phyloP scores from a whole-genome alignment of 2,888 invertebrate species.

The Panzeria rudis region DNA sequence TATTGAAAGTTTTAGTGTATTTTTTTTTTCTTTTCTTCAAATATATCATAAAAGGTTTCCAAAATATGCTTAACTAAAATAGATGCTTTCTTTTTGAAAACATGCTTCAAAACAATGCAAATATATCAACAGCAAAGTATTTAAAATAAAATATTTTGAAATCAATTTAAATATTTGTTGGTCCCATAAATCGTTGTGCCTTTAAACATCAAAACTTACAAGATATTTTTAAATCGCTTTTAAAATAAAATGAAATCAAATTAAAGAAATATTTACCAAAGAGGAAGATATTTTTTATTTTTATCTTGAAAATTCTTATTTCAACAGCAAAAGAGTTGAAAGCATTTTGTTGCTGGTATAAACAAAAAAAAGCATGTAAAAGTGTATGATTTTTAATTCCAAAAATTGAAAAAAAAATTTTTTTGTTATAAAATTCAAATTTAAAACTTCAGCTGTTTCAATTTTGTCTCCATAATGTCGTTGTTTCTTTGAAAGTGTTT shows the following conservation, averaged over 20 bases:
- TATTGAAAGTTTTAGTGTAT: background rate
- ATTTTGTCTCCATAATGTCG: slow-evolving; percentile 69
- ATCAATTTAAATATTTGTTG: slow-evolving; percentile 61
- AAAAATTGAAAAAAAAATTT: slow-evolving; percentile 30
- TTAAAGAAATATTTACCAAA: slow-evolving; percentile 11
- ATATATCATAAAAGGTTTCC: too few species aligned
- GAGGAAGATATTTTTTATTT: slow-evolving; percentile 27
- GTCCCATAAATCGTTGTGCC: slow-evolving; percentile 39
- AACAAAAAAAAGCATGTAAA: too few species aligned
- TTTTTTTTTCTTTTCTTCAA: too few species aligned
- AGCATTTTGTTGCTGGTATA: background rate
- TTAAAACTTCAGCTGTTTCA: slow-evolving; percentile 69
- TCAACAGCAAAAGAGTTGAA: background rate
- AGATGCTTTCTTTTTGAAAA: too few species aligned
- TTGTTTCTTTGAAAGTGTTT: slow-evolving; percentile 33
- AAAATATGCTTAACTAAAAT: too few species aligned
- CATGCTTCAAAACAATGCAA: background rate
- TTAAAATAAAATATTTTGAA: slow-evolving; percentile 24
- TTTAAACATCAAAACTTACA: slow-evolving; percentile 4
- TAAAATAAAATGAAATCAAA: slow-evolving; percentile 15
- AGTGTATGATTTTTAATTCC: slow-evolving; percentile 45
- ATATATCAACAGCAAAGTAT: background rate
- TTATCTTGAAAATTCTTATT: slow-evolving; percentile 35
- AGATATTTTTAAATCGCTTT: slow-evolving; percentile 34
- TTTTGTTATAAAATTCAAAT: slow-evolving; percentile 42